Conservation (phyloP, 1,140 invertebrate species). For the Eueides isabella region DNA sequence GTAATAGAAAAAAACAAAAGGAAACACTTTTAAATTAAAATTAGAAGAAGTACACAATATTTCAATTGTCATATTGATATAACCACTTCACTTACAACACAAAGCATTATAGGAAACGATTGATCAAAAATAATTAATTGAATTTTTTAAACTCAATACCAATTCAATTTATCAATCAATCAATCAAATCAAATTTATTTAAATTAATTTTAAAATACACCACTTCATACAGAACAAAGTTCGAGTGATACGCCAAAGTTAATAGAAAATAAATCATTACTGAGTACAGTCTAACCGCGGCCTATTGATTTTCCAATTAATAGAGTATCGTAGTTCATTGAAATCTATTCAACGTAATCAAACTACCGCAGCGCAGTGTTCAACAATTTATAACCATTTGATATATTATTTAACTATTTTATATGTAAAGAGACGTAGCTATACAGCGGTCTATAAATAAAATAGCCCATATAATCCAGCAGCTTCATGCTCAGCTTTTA, state of each 20-base stretch:
- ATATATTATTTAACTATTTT: slow-evolving; percentile 9
- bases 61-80: background rate
- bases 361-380: slow-evolving; percentile 21
- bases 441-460: too few relatives aligned
- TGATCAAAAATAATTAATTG: background rate
- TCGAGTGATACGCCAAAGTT: slow-evolving; percentile 7
- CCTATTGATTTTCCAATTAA: slow-evolving; percentile 30
- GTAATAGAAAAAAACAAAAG: too few relatives aligned
- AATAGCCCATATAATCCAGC: too few relatives aligned
- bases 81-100: background rate
- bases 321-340: slow-evolving; percentile 29
- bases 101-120: background rate
- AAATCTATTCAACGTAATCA: slow-evolving; percentile 23
- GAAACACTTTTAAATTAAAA: too few relatives aligned
- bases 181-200: background rate
- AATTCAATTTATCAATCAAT: background rate
- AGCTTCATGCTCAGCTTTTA: too few relatives aligned
- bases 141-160: background rate
- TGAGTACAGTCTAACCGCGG: slow-evolving; percentile 19
- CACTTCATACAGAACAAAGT: background rate
- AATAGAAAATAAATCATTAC: slow-evolving; percentile 24
- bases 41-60: background rate
- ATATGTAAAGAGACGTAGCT: background rate
- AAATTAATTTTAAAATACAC: background rate
- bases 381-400: slow-evolving; percentile 14